Percentiles rank a stretch among this genome's conserved stretches.
Conservation (phyloP, 2,113 vertebrate genomes). For the Todiramphus saurophagus region DNA sequence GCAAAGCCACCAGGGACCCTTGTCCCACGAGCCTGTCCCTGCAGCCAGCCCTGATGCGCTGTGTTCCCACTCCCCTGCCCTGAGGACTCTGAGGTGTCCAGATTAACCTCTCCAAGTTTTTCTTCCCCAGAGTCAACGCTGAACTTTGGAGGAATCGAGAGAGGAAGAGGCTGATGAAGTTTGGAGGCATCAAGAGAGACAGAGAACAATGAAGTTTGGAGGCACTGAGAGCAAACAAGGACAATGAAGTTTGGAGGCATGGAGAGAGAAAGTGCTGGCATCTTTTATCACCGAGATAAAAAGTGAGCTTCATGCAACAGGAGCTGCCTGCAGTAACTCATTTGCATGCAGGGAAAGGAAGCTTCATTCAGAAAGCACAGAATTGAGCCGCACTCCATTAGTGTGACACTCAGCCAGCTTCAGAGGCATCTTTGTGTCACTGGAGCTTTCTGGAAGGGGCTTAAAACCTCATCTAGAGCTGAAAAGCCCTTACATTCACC, state of each 20-base stretch:
- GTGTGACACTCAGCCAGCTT: neutral
- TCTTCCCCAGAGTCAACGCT: neutral
- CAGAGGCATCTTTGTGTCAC: neutral
- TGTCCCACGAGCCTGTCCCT: neutral
- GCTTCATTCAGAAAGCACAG: neutral
- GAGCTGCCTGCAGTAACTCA: neutral
- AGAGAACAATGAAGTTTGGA: neutral
- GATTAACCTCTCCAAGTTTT: neutral
- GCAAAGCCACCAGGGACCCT: neutral
- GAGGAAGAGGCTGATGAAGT: neutral
- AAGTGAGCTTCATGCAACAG: slow-evolving; percentile 61
- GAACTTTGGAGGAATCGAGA: neutral
- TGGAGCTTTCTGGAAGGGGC: neutral
- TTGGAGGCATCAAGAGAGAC: no score
- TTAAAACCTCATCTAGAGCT: neutral
- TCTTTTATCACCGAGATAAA: slow-evolving; percentile 40
- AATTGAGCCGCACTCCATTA: neutral
- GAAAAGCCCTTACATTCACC: neutral
- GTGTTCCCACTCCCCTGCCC: neutral
- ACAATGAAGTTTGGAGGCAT: neutral
- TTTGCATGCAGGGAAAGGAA: neutral
- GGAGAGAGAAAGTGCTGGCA: neutral
- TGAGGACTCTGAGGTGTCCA: neutral
- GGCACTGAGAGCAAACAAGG: neutral
- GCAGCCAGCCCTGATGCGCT: rapidly evolving